phyloP scores from a whole-genome alignment of 2,888 invertebrate species.

The Oscheius onirici region DNA sequence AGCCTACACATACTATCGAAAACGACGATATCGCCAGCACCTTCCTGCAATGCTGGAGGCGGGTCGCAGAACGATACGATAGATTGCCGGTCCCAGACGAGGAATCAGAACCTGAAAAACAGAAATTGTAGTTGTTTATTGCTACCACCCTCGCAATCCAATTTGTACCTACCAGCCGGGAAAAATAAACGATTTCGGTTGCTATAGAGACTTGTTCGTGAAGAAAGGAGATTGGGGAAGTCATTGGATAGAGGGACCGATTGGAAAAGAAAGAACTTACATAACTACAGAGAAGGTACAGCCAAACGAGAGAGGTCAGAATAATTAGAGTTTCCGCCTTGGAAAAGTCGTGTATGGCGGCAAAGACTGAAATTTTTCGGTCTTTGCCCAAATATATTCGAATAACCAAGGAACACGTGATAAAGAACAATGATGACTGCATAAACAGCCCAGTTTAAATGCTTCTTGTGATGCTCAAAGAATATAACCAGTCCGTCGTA shows the following conservation, averaged over 20 bases:
- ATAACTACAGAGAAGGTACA: constrained; percentile 24
- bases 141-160: background rate
- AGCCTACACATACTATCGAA: constrained; percentile 21
- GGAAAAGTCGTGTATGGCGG: constrained; percentile 42
- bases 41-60: constrained; percentile 14
- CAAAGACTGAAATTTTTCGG: constrained; percentile 39
- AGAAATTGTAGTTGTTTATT: background rate
- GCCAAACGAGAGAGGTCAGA: constrained; percentile 40
- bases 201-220: background rate
- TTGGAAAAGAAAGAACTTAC: constrained; percentile 8
- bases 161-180: background rate
- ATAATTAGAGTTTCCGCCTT: constrained; percentile 47
- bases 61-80: background rate
- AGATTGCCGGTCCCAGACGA: constrained; percentile 4
- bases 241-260: background rate
- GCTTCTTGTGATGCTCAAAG: background rate
- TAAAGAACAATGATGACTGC: constrained; percentile 18
- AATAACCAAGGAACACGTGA: constrained; percentile 28
- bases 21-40: constrained; percentile 23
- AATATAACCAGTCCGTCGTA: background rate
- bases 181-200: background rate
- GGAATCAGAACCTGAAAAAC: constrained; percentile 24
- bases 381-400: background rate
- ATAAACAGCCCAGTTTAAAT: constrained; percentile 5
- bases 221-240: background rate